Percentiles rank a stretch among this genome's conserved stretches.
Conservation (phyloP, 2,888 invertebrate genomes). For the Eledone cirrhosa region DNA sequence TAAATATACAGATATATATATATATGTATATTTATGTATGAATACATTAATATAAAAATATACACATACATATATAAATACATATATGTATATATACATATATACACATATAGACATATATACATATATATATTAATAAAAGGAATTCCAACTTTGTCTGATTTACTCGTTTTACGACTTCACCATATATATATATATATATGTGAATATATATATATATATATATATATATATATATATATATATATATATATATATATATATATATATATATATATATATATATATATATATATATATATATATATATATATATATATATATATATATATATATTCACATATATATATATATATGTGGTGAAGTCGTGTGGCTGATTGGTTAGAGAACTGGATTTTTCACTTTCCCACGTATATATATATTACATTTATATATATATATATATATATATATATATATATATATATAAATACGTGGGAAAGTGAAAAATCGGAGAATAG, state of each 20-base stretch:
- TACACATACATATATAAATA: not conserved
- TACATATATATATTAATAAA: not conserved
- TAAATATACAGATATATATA: too few species aligned
- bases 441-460: too few species aligned
- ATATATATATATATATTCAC: not conserved
- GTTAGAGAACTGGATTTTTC: too few species aligned
- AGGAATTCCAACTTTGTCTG: too few species aligned
- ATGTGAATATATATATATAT: not conserved
- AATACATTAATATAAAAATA: too few species aligned
- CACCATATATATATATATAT: too few species aligned
- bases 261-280: not conserved
- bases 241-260: not conserved
- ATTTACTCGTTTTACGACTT: too few species aligned
- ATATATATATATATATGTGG: not conserved
- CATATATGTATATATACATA: not conserved
- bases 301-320: not conserved
- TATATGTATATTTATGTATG: too few species aligned
- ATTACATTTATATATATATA: too few species aligned
- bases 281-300: not conserved
- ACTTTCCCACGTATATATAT: too few species aligned
- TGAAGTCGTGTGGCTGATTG: not conserved
- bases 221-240: slow-evolving; percentile 2
- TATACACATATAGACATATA: not conserved
- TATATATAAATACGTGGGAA: too few species aligned
- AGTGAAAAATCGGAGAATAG: too few species aligned